phyloP scores from a whole-genome alignment of 2,797 vertebrate species.

The Carduelis carduelis region DNA sequence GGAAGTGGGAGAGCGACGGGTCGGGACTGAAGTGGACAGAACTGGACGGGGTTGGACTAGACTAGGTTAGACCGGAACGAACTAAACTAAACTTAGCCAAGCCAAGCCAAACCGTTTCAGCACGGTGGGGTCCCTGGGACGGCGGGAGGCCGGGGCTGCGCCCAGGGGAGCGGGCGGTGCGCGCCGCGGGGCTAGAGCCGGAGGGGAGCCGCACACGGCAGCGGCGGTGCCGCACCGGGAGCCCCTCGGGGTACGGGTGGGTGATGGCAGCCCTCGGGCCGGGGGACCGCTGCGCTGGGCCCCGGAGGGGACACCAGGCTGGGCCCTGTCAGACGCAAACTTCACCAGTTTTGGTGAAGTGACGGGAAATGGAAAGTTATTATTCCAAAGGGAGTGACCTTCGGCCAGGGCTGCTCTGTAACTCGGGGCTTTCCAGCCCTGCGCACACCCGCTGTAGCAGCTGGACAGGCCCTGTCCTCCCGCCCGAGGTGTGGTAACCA shows the following conservation, averaged over 20 bases:
- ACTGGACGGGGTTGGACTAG: too few relatives aligned
- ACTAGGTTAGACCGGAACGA: neutral
- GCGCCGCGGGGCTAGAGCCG: too few relatives aligned
- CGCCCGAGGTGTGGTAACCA: rapidly evolving
- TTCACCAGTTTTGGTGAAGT: rapidly evolving
- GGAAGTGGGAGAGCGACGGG: neutral
- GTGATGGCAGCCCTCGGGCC: neutral
- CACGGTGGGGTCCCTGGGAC: neutral
- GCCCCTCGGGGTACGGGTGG: neutral
- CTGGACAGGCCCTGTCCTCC: neutral
- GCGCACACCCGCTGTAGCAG: rapidly evolving
- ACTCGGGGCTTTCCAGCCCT: neutral
- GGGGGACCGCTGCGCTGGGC: neutral
- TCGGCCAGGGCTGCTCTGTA: rapidly evolving
- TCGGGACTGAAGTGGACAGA: neutral
- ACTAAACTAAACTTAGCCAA: neutral
- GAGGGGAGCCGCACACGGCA: rapidly evolving
- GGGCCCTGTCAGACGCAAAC: rapidly evolving
- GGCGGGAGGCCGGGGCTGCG: neutral
- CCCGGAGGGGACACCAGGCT: rapidly evolving
- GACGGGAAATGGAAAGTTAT: rapidly evolving
- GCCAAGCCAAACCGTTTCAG: neutral
- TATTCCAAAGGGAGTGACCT: rapidly evolving
- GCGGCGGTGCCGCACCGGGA: neutral
- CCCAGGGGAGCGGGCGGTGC: neutral